phyloP scores from a whole-genome alignment of 2,113 vertebrate species.

The Prietella phreatophila region DNA sequence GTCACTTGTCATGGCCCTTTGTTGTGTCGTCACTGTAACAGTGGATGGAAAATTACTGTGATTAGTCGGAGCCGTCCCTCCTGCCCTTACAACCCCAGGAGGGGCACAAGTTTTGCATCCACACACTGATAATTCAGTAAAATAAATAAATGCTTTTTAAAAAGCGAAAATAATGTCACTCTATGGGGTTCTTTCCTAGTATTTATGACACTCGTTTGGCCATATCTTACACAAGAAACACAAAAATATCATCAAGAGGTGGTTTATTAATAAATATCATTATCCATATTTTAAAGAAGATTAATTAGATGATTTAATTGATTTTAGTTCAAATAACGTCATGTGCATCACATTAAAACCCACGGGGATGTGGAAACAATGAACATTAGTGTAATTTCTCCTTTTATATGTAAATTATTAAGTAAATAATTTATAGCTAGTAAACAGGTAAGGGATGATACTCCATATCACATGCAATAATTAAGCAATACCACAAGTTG shows the following conservation, averaged over 20 bases:
- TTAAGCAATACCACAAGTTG: neutral
- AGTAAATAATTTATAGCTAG: conserved; percentile 72
- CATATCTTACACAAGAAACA: neutral
- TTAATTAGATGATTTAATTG: neutral
- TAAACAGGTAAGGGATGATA: conserved; percentile 15
- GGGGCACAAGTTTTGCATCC: conserved; percentile 28
- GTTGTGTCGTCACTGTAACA: conserved; percentile 67
- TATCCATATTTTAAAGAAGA: neutral
- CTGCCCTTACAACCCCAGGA: conserved; percentile 22
- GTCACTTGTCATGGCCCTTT: conserved; percentile 69
- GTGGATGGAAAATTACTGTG: conserved; percentile 71
- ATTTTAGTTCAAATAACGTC: conserved; percentile 23
- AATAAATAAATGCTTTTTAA: conserved; percentile 19
- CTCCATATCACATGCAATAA: neutral
- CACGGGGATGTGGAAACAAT: conserved; percentile 41
- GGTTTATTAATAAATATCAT: neutral
- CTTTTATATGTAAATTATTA: conserved; percentile 67
- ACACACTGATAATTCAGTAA: neutral
- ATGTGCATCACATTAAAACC: conserved; percentile 16
- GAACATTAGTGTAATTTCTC: conserved; percentile 66
- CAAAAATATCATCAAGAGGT: neutral
- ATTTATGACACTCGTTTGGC: neutral
- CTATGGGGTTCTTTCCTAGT: neutral
- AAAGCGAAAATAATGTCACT: neutral
- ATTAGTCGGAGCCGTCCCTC: conserved; percentile 23